Evolutionary conservation across 2,797 vertebrate genomes (phyloP).

Genomic region (Gallirallus australis): DNA sequence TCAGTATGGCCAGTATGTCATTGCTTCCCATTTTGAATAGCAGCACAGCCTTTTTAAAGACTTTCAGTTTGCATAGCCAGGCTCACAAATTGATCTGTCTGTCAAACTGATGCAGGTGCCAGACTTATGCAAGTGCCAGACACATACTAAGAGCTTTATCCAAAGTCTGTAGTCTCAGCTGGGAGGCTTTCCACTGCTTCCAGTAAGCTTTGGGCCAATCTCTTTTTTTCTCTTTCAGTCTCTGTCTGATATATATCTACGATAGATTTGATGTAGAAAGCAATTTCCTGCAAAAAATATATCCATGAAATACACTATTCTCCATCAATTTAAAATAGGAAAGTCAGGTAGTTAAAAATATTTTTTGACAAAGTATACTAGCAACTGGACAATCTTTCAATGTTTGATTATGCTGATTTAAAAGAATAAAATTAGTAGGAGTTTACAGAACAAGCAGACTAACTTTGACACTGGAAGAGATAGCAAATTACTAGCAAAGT

Average conservation of each 20-base stretch:
- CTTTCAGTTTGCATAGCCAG: constrained; percentile 36
- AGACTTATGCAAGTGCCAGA: constrained; percentile 51
- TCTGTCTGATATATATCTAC: background rate
- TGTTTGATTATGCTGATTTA: background rate
- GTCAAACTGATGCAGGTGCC: constrained; percentile 48
- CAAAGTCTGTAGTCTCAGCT: constrained; percentile 40
- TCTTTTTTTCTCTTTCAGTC: background rate
- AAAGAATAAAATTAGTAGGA: background rate
- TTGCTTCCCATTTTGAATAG: background rate
- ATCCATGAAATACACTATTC: background rate
- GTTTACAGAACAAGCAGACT: background rate
- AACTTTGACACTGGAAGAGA: background rate
- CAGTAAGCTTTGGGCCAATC: background rate
- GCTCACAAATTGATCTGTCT: constrained; percentile 59
- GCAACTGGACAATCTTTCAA: background rate
- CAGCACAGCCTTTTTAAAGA: constrained; percentile 2
- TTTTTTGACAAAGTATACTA: background rate
- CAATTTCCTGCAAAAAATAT: constrained; percentile 12
- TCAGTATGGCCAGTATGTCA: background rate
- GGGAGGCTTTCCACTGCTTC: background rate
- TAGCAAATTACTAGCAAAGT: background rate
- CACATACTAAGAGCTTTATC: constrained; percentile 21
- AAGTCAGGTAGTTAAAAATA: background rate
- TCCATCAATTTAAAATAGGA: background rate
- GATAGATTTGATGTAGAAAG: background rate